phyloP scores from a whole-genome alignment of 2,797 vertebrate genomes.

The Molossus alvarezi region DNA sequence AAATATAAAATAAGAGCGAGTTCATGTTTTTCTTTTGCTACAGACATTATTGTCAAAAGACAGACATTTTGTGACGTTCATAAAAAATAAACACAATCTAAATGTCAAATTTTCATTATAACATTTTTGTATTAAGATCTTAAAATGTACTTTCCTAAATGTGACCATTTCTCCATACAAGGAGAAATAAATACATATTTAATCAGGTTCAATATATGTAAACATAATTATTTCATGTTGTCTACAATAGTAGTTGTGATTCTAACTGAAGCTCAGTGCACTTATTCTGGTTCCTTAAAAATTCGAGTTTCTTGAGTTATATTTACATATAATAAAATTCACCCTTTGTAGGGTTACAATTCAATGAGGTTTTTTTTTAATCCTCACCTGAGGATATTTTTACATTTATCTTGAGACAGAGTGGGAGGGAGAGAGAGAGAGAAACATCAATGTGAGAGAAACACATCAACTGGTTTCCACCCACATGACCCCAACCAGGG shows the following conservation, averaged over 20 bases:
- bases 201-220: background rate
- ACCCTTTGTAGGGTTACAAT: background rate
- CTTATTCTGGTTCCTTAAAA: background rate
- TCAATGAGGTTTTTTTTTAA: background rate
- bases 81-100: background rate
- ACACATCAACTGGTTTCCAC: too few species aligned
- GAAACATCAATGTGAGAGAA: too few species aligned
- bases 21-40: background rate
- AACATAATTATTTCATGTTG: background rate
- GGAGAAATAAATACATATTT: slow-evolving; percentile 10
- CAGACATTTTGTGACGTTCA: background rate
- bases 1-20: background rate
- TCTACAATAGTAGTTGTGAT: background rate
- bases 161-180: background rate
- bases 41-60: background rate
- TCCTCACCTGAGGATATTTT: too few species aligned
- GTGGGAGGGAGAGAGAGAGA: too few species aligned
- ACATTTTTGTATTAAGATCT: background rate
- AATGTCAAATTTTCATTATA: background rate
- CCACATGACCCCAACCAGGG: too few species aligned
- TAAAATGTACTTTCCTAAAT: background rate
- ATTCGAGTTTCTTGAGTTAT: background rate
- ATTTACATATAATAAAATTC: background rate
- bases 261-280: background rate
- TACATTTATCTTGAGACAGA: too few species aligned